Evolutionary conservation across 2,888 invertebrate genomes (phyloP).

Genomic region (Andrena hattorfiana): DNA sequence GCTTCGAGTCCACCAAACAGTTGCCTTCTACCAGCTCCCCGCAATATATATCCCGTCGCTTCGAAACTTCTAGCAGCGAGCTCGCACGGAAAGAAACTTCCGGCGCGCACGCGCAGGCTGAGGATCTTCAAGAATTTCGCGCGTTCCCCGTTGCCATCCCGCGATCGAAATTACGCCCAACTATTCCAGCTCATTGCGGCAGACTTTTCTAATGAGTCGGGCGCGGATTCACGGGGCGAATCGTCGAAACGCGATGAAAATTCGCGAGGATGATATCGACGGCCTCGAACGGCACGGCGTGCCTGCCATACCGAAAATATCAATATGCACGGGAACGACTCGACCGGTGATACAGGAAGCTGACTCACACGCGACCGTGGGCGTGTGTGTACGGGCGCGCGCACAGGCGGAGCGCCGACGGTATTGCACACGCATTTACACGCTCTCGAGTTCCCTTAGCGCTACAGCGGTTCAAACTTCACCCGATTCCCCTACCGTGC

Average conservation of each 20-base stretch:
- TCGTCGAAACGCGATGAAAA: constrained; percentile 20
- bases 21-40: too few relatives aligned
- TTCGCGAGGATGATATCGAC: constrained; percentile 8
- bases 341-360: constrained; percentile 73
- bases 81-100: neutral
- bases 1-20: too few relatives aligned
- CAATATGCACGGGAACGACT: constrained; percentile 70
- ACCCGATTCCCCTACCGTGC: constrained; percentile 18
- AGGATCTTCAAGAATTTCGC: constrained; percentile 15
- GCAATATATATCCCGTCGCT: too few relatives aligned
- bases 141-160: constrained; percentile 18
- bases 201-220: neutral
- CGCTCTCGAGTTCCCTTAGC: constrained; percentile 60
- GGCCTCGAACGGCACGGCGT: constrained; percentile 6
- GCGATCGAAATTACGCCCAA: neutral
- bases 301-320: constrained; percentile 66
- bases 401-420: constrained; percentile 42
- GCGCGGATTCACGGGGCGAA: neutral
- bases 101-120: constrained; percentile 13
- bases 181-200: too few relatives aligned
- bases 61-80: neutral
- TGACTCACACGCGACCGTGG: constrained; percentile 65
- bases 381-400: constrained; percentile 9
- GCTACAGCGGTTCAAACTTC: neutral
- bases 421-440: constrained; percentile 71